Evolutionary conservation across 2,888 invertebrate genomes (phyloP).

Genomic region (Sepioteuthis lessoniana): DNA sequence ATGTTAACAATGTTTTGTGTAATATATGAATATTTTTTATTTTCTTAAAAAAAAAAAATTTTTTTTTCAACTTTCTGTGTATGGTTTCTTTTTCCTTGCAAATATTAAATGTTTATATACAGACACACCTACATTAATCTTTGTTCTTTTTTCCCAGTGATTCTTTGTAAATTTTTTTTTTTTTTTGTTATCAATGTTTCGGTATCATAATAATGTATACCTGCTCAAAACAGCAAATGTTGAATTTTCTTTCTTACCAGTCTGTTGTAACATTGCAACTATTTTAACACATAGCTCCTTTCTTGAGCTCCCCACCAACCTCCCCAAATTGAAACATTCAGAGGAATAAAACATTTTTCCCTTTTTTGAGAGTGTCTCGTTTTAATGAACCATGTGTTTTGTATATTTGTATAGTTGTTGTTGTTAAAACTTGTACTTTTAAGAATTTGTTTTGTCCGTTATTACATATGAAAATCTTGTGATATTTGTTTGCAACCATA

Average conservation of each 20-base stretch:
- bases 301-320: background rate
- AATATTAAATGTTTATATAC: background rate
- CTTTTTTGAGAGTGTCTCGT: background rate
- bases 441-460: background rate
- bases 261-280: slow-evolving; percentile 20
- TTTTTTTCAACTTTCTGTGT: background rate
- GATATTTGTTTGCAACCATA: background rate
- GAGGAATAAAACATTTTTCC: background rate
- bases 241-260: background rate
- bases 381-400: background rate
- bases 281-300: background rate
- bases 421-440: no score
- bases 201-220: slow-evolving; percentile 1
- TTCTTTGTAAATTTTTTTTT: background rate
- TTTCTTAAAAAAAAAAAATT: background rate
- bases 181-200: background rate
- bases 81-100: background rate
- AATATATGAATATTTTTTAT: background rate
- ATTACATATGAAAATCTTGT: background rate
- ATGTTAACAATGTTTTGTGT: background rate
- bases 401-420: background rate
- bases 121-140: background rate
- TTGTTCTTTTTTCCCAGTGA: background rate
- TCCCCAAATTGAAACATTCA: background rate
- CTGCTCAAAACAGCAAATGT: background rate